These are phyloP conservation scores for Leptestheria dahalacensis DNA, from an alignment of 1,140 invertebrate species.

Conservation along the genomic window DNA sequence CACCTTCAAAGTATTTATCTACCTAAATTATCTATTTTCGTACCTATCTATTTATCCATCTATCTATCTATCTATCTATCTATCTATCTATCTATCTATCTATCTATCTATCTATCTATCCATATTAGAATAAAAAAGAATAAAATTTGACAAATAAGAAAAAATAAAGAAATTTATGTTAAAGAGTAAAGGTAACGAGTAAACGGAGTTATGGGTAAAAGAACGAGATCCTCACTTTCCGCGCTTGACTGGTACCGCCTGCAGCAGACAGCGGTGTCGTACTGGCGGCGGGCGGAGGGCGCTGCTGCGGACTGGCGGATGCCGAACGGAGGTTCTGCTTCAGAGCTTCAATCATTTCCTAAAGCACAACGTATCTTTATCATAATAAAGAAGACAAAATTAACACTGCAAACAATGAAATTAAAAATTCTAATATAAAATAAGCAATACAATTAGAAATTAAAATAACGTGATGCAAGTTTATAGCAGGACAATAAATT, in stretches of 20 bases:
- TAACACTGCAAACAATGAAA: background rate
- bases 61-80: too few species aligned
- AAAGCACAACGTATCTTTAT: background rate
- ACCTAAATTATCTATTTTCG: too few species aligned
- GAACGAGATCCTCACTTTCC: background rate
- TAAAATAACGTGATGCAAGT: background rate
- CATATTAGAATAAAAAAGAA: too few species aligned
- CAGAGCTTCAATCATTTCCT: conserved; percentile 10
- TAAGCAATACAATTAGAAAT: background rate
- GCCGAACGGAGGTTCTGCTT: background rate
- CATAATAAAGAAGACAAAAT: background rate
- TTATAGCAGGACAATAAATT: background rate
- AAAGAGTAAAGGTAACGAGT: background rate
- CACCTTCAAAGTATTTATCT: too few species aligned
- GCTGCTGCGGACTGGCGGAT: background rate
- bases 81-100: too few species aligned
- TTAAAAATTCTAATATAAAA: background rate
- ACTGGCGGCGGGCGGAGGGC: background rate
- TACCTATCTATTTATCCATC: too few species aligned
- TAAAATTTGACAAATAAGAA: too few species aligned
- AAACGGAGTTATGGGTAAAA: too few species aligned
- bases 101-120: too few species aligned
- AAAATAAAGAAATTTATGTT: background rate
- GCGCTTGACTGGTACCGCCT: background rate
- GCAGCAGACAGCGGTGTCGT: background rate